Base-by-base conservation (phyloP, 2,797 vertebrate species). In the Merluccius polli region DNA sequence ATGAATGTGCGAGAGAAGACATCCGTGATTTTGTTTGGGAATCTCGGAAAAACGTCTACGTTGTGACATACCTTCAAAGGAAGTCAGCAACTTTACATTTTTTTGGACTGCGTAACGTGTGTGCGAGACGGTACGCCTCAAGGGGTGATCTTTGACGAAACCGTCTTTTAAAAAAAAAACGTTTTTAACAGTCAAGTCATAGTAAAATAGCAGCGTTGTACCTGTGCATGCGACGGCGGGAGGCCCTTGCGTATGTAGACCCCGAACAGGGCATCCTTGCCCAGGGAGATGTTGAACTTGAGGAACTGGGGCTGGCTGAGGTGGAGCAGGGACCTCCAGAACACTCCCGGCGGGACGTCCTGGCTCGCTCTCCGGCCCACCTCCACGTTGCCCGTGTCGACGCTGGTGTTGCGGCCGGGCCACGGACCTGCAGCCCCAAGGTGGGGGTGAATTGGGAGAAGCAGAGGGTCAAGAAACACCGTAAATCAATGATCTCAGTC, bases 241-340 rank as follows among this genome's bases (percentile, higher is more conserved):
- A 99, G 95, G 67, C 98, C 97, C 89, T 99, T 99, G 82, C 98
- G 95, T 52, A 98, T 98, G 77, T 99, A 99, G 15, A 99, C 97
- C 77, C 98, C 98, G 10, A 99, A 98, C 84, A 99, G 83, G 32
- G 98, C 98, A 44, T 97, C 97, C 90, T 97, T 97, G 89, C 97
- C 96, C 85, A 99, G 95, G 59, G 98, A 99, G 89, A 99, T 98
- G 94, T 99, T 99, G 94, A 99, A 99, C 88, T 99, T 99, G 78
- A 99, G 95, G 89, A 98, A 99, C 86, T 98, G 98, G 8, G 98
- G 97, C 82, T 98, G 96, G 92, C 97, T 95, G 84, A 99, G 95
- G 88, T 95, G 96, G 78, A 99, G 94, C 83, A 99, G 96, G 69
- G 96, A 97, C 89, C 97, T 95, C 98, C 98, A 99, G 83, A 99